Percentiles rank a stretch among this genome's conserved stretches.
phyloP scores from a whole-genome alignment of 1,140 invertebrate genomes.

The Gyrodactylus bullatarudis region DNA sequence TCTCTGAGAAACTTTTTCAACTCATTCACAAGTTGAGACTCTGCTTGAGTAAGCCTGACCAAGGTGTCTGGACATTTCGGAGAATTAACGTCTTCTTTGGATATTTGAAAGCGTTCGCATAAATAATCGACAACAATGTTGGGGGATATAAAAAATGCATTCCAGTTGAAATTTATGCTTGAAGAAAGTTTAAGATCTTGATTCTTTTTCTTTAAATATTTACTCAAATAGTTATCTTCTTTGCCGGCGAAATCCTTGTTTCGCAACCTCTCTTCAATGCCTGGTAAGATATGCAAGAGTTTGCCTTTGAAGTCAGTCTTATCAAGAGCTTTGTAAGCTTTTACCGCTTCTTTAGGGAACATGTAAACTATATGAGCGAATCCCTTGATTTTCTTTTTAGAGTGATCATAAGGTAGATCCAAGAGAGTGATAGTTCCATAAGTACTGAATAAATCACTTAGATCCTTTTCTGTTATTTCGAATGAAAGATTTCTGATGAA shows the following conservation, averaged over 20 bases:
- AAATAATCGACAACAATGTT: neutral
- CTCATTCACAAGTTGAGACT: neutral
- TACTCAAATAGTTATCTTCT: neutral
- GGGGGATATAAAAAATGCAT: neutral
- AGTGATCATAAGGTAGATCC: neutral
- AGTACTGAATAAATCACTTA: neutral
- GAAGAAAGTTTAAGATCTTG: neutral
- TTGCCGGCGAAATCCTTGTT: neutral
- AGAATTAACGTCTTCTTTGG: neutral
- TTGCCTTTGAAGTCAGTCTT: neutral
- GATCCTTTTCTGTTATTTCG: neutral
- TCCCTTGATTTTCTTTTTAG: neutral
- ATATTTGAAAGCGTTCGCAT: neutral
- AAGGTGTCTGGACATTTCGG: neutral
- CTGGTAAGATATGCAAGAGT: neutral
- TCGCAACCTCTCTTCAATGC: neutral
- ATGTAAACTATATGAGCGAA: neutral
- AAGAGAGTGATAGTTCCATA: neutral
- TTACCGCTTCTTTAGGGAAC: neutral
- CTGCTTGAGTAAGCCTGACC: neutral
- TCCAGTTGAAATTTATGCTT: neutral
- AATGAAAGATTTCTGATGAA: neutral
- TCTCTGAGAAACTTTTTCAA: neutral
- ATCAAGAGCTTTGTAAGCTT: slow-evolving; percentile 1
- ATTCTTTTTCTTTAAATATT: neutral